Evolutionary conservation across 2,888 invertebrate genomes (phyloP).

Genomic region (Sussaba pulchella): DNA sequence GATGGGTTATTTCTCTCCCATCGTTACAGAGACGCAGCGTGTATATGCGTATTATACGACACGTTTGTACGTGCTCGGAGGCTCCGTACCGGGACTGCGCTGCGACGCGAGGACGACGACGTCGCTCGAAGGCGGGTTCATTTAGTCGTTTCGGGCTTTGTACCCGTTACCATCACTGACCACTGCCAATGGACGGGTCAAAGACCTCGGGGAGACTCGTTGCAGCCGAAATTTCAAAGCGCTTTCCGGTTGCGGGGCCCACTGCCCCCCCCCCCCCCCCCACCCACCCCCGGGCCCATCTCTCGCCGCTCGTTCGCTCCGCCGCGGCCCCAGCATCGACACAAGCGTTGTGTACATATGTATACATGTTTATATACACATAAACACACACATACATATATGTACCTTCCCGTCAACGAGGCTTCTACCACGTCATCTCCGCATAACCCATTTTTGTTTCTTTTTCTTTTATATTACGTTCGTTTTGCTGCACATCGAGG

Average conservation of each 20-base stretch:
- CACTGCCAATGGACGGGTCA: conserved; percentile 82
- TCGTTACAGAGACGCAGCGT: too few relatives aligned
- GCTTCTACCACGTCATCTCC: neutral
- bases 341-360: neutral
- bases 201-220: conserved; percentile 74
- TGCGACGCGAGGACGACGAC: conserved; percentile 38
- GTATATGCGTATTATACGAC: too few relatives aligned
- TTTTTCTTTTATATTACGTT: neutral
- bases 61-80: too few relatives aligned
- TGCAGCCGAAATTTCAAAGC: conserved; percentile 74
- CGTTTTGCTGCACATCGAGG: conserved; percentile 8
- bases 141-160: conserved; percentile 63
- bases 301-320: conserved; percentile 27
- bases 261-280: conserved; percentile 5
- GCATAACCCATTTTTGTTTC: conserved; percentile 46
- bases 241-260: conserved; percentile 45
- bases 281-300: conserved; percentile 47
- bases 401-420: neutral
- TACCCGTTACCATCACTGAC: conserved; percentile 83
- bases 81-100: neutral
- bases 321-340: neutral
- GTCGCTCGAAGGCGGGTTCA: conserved; percentile 48
- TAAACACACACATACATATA: neutral
- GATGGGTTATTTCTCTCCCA: too few relatives aligned
- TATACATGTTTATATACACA: too few relatives aligned